Evolutionary conservation across 2,113 vertebrate species (phyloP).

Genomic region (Lycaon pictus): DNA sequence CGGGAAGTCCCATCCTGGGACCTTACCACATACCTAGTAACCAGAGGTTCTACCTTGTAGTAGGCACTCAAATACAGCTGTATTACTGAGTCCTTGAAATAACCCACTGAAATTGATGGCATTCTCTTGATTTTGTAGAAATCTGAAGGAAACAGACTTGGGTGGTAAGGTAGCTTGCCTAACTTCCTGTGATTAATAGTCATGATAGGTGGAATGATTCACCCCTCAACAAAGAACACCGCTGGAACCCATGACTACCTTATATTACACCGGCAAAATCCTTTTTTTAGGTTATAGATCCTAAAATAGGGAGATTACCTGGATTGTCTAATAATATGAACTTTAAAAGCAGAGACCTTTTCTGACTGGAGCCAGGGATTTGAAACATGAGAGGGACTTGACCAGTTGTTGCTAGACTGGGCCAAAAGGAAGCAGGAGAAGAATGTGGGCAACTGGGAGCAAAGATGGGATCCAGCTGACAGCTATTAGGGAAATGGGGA

Average conservation of each 20-base stretch:
- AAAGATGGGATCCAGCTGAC: neutral
- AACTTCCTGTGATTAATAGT: neutral
- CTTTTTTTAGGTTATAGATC: neutral
- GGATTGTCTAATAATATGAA: neutral
- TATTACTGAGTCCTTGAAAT: neutral
- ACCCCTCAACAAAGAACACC: neutral
- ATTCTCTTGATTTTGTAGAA: neutral
- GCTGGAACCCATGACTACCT: neutral
- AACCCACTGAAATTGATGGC: neutral
- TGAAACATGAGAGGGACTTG: neutral
- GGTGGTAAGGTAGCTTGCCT: neutral
- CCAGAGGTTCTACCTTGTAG: neutral
- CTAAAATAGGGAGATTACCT: neutral
- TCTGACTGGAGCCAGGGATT: neutral
- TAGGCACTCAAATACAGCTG: neutral
- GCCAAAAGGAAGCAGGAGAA: neutral
- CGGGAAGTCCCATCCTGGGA: neutral
- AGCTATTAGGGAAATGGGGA: neutral
- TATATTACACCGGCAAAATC: neutral
- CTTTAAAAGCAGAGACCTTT: neutral
- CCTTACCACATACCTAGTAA: neutral
- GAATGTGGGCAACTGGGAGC: neutral
- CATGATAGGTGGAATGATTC: neutral
- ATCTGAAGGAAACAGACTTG: neutral
- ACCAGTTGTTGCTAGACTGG: neutral